phyloP scores from a whole-genome alignment of 2,113 vertebrate genomes.

The Delphinus delphis region DNA sequence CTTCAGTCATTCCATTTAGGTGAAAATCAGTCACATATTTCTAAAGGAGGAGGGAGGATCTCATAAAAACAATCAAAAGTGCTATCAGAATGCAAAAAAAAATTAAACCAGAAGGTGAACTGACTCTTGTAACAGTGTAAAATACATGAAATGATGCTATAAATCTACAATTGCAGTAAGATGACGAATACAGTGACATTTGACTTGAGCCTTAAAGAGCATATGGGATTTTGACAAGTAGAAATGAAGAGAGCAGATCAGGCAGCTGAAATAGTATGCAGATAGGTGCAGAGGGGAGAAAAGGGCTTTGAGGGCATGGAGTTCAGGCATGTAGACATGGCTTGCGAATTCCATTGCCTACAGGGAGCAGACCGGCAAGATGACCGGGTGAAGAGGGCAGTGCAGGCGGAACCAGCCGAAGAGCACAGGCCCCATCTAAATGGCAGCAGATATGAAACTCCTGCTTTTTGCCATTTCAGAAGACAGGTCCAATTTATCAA shows the following conservation, averaged over 20 bases:
- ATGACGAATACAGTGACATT: neutral
- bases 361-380: neutral
- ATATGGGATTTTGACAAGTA: neutral
- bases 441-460: neutral
- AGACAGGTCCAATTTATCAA: neutral
- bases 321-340: accelerated
- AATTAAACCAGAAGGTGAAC: neutral
- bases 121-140: neutral
- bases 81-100: neutral
- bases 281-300: neutral
- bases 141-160: neutral
- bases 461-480: neutral
- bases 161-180: neutral
- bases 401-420: neutral
- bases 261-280: neutral
- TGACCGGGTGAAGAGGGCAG: neutral
- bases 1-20: neutral
- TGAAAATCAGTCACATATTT: neutral
- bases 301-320: neutral
- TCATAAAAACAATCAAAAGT: neutral
- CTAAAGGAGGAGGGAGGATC: neutral
- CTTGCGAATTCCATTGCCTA: accelerated
- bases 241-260: neutral
- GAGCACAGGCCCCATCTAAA: too few relatives aligned
- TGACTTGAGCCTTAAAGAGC: neutral